Percentiles rank a stretch among this genome's conserved stretches.
Conservation (phyloP, 2,797 vertebrate genomes). For the Halcyon smyrnensis region DNA sequence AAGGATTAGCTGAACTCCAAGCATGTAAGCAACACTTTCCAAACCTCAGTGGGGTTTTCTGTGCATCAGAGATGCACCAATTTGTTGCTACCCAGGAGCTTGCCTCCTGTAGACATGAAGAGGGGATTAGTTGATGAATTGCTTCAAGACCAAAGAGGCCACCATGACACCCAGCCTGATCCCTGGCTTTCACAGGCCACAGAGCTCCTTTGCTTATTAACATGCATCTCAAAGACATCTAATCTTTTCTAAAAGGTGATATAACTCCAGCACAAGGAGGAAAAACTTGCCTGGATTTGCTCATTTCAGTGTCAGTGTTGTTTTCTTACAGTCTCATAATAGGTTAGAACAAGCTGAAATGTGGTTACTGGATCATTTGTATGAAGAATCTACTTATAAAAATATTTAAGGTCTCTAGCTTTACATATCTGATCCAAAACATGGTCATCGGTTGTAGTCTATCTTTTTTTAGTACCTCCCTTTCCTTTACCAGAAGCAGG, state of each 20-base stretch:
- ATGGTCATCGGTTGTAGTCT: background rate
- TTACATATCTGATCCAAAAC: background rate
- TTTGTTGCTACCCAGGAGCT: background rate
- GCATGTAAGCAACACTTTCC: background rate
- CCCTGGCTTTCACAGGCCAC: background rate
- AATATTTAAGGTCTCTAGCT: background rate
- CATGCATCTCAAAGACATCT: background rate
- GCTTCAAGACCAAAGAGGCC: background rate
- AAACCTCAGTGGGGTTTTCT: background rate
- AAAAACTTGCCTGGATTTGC: background rate
- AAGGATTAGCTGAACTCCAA: background rate
- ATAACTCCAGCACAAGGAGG: background rate
- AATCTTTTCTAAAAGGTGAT: background rate
- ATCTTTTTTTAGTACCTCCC: background rate
- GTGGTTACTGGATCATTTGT: background rate
- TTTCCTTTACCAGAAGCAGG: background rate
- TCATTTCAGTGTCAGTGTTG: background rate
- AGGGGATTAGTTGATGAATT: background rate
- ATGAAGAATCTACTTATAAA: background rate
- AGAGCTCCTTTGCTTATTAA: background rate
- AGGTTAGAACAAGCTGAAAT: background rate
- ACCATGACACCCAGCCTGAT: rapidly evolving
- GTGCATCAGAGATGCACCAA: background rate
- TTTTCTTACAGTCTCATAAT: background rate
- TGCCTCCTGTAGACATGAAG: rapidly evolving